Conservation (phyloP, 1,140 invertebrate genomes). For the Hylaeus anthracinus region DNA sequence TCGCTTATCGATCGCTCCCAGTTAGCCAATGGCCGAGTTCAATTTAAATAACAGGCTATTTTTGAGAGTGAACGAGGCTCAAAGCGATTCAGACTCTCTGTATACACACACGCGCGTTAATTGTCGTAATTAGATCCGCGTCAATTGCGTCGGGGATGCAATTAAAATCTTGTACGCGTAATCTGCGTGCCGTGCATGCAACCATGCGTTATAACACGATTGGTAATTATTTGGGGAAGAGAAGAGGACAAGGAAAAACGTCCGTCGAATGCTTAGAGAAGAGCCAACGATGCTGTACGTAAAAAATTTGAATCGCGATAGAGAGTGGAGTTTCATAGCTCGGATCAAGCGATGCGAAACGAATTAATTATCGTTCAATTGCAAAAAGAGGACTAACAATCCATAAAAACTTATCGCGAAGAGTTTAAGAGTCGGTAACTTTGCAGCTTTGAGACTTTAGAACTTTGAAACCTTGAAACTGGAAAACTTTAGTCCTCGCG, state of each 20-base stretch:
- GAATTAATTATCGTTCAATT: too few species aligned
- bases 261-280: not conserved
- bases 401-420: too few species aligned
- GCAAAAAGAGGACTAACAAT: too few species aligned
- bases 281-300: too few species aligned
- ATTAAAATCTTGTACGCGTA: conserved; percentile 52
- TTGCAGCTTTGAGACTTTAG: too few species aligned
- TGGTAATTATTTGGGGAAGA: not conserved
- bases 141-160: conserved; percentile 43
- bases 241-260: not conserved
- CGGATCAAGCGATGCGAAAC: too few species aligned
- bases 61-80: conserved; percentile 38
- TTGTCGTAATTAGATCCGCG: conserved; percentile 57
- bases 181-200: conserved; percentile 27
- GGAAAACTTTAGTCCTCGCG: too few species aligned
- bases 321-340: too few species aligned
- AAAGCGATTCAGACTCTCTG: not conserved
- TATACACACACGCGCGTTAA: conserved; percentile 36
- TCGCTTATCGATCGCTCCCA: conserved; percentile 49
- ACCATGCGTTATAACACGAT: not conserved
- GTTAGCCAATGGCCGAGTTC: conserved; percentile 41
- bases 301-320: too few species aligned
- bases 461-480: not conserved
- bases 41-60: conserved; percentile 57
- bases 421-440: too few species aligned